A percentile compares a stretch with the other conserved stretches of the same genome.
phyloP scores from a whole-genome alignment of 1,140 invertebrate genomes.

The Steinernema khuongi region DNA sequence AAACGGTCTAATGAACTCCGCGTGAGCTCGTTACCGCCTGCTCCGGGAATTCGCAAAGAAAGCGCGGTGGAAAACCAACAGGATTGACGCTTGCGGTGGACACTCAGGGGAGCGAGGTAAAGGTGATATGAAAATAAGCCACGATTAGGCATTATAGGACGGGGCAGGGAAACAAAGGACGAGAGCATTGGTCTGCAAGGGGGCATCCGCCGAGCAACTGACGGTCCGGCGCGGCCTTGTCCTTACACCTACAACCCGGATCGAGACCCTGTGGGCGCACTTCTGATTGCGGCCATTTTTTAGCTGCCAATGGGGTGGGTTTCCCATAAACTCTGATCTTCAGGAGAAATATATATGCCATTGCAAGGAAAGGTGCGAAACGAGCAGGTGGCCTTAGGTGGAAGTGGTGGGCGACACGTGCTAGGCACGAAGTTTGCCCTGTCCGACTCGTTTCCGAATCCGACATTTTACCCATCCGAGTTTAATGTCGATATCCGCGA shows the following conservation, averaged over 20 bases:
- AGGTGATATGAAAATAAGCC: background rate
- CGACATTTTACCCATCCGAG: background rate
- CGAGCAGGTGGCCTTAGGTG: no score
- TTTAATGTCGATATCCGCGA: background rate
- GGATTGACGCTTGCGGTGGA: background rate
- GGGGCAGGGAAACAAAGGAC: background rate
- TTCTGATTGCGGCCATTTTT: background rate
- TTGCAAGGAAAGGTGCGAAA: no score
- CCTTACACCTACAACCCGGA: slow-evolving; percentile 15
- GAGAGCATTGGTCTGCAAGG: background rate
- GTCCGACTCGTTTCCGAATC: background rate
- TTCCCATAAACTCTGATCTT: background rate
- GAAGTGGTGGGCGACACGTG: no score
- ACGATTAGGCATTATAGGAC: background rate
- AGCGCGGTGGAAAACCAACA: background rate
- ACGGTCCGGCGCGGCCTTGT: background rate
- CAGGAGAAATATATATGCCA: no score
- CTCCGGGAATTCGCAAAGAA: background rate
- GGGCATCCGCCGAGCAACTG: background rate
- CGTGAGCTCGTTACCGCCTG: background rate
- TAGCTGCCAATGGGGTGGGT: background rate
- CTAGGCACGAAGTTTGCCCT: no score
- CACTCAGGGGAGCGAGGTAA: background rate
- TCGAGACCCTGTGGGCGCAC: background rate
- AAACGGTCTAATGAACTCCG: background rate